A percentile compares a stretch with the other conserved stretches of the same genome.
These are phyloP conservation scores for Chironomus tentans DNA, from an alignment of 2,888 invertebrate species.

Conservation along the genomic window DNA sequence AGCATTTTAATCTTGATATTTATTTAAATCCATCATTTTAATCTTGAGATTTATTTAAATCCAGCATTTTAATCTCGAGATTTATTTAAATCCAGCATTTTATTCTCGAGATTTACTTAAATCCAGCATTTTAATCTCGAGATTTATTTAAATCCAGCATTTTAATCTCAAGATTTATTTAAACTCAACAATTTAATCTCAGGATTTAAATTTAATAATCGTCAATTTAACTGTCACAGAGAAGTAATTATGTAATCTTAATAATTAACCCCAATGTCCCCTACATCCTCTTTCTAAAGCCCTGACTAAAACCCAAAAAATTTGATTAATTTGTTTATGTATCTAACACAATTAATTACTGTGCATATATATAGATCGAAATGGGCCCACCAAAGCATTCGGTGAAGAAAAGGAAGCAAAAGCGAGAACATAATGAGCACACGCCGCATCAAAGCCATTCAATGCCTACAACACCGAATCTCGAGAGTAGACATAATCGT, in stretches of 20 bases:
- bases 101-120: too few relatives aligned
- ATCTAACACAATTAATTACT: neutral
- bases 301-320: too few relatives aligned
- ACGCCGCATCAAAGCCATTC: conserved; percentile 44
- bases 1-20: neutral
- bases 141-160: neutral
- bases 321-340: neutral
- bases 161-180: neutral
- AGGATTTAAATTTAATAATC: too few relatives aligned
- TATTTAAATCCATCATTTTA: too few relatives aligned
- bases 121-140: too few relatives aligned
- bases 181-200: too few relatives aligned
- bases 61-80: neutral
- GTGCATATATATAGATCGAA: neutral
- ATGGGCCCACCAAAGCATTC: conserved; percentile 71
- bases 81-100: neutral
- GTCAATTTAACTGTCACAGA: too few relatives aligned
- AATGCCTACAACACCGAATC: conserved; percentile 62
- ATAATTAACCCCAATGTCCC: too few relatives aligned
- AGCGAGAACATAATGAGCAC: conserved; percentile 46
- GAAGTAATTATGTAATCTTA: neutral
- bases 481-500: conserved; percentile 42
- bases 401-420: conserved; percentile 57
- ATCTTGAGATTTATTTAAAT: too few relatives aligned
- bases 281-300: too few relatives aligned